phyloP scores from a whole-genome alignment of 2,113 vertebrate species.

The Oophaga pumilio region DNA sequence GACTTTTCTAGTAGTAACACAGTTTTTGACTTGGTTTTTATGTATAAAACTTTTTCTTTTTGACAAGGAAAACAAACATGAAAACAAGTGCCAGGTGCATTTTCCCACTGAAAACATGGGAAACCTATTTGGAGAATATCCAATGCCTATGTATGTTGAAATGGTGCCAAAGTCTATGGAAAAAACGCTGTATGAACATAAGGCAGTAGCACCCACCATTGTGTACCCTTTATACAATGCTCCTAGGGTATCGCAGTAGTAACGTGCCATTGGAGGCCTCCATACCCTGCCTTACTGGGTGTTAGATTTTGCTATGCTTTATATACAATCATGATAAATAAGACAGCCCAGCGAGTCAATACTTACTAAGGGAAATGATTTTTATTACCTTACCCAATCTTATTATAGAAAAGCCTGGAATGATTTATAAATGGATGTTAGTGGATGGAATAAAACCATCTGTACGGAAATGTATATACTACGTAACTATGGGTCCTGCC shows the following conservation, averaged over 20 bases:
- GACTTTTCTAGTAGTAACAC: no score
- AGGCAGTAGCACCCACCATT: not conserved
- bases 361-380: not conserved
- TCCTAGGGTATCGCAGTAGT: not conserved
- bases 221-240: not conserved
- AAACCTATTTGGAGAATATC: no score
- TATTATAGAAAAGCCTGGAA: not conserved
- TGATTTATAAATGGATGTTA: not conserved
- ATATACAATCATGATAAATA: not conserved
- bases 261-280: not conserved
- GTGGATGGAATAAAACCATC: not conserved
- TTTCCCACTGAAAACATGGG: no score
- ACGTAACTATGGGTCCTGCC: not conserved
- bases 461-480: not conserved
- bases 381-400: not conserved
- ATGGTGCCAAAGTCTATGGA: no score
- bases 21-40: no score
- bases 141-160: no score
- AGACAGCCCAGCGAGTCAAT: no score
- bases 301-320: not conserved
- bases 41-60: no score
- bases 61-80: no score
- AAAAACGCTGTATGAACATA: no score
- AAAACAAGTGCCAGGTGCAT: no score
- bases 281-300: not conserved